Percentiles rank a stretch among this genome's conserved stretches.
Conservation (phyloP, 2,113 vertebrate genomes). For the Nothobranchius furzeri region DNA sequence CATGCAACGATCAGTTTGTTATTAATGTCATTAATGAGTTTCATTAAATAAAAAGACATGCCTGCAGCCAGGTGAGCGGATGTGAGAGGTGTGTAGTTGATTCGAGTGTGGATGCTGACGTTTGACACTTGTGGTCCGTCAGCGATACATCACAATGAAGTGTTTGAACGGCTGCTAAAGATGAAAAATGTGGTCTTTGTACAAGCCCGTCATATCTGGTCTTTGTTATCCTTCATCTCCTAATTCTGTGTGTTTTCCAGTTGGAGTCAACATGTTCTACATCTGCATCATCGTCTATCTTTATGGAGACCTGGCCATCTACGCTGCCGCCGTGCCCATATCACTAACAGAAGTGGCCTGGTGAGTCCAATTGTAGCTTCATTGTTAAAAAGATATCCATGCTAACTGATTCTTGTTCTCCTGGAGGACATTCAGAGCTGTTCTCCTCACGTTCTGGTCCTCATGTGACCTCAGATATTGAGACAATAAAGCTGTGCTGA, state of each 20-base stretch:
- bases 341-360: slow-evolving; percentile 97
- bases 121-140: slow-evolving; percentile 18
- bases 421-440: neutral
- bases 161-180: slow-evolving; percentile 23
- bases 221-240: neutral
- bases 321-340: slow-evolving; percentile 93
- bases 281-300: slow-evolving; percentile 98
- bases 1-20: slow-evolving; percentile 43
- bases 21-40: slow-evolving; percentile 62
- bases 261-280: slow-evolving; percentile 98
- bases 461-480: neutral
- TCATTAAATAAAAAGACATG: slow-evolving; percentile 18
- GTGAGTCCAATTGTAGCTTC: slow-evolving; percentile 77
- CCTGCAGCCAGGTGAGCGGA: slow-evolving; percentile 15
- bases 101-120: slow-evolving; percentile 24
- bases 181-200: slow-evolving; percentile 49
- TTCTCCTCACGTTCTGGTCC: neutral
- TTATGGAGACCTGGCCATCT: slow-evolving; percentile 98
- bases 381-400: neutral
- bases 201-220: no score
- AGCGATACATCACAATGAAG: slow-evolving; percentile 16
- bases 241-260: slow-evolving; percentile 71
- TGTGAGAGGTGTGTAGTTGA: slow-evolving; percentile 24
- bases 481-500: slow-evolving; percentile 54
- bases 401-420: neutral